Conservation (phyloP, 2,888 invertebrate species). For the Microdon myrmicae region DNA sequence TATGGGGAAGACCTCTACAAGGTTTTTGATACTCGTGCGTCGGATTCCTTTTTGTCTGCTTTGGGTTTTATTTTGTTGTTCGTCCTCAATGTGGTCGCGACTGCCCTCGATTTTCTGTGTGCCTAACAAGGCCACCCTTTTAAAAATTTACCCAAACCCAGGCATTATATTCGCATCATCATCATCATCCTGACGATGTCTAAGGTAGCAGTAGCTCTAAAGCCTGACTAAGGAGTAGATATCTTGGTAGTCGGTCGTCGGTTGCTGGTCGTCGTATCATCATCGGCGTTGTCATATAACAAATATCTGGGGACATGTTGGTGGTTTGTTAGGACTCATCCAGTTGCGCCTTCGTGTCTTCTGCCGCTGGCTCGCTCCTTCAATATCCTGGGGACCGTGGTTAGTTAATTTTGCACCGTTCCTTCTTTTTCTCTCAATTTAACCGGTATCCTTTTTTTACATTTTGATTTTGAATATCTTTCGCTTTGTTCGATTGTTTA, state of each 20-base stretch:
- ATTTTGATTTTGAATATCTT: slow-evolving; percentile 13
- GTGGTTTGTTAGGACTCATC: too few species aligned
- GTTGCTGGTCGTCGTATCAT: slow-evolving; percentile 25
- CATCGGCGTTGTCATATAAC: slow-evolving; percentile 44
- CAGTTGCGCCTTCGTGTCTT: too few species aligned
- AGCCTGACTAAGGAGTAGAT: slow-evolving; percentile 29
- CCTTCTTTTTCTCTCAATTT: background rate
- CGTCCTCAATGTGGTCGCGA: background rate
- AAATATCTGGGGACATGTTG: slow-evolving; percentile 35
- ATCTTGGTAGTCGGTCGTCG: too few species aligned
- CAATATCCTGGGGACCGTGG: too few species aligned
- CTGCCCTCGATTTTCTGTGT: slow-evolving; percentile 1
- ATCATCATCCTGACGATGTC: slow-evolving; percentile 15
- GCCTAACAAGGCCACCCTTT: slow-evolving; percentile 51
- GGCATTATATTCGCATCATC: slow-evolving; percentile 16
- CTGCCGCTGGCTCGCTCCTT: too few species aligned
- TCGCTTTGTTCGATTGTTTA: slow-evolving; percentile 42
- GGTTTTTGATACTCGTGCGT: too few species aligned
- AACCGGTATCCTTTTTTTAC: slow-evolving; percentile 11
- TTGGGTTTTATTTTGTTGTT: slow-evolving; percentile 7
- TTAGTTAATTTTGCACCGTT: slow-evolving; percentile 31
- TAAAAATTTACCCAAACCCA: slow-evolving; percentile 34
- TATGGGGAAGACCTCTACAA: too few species aligned
- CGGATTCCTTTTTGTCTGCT: slow-evolving; percentile 13
- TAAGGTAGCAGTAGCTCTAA: slow-evolving; percentile 23